phyloP scores from a whole-genome alignment of 2,113 vertebrate species.

The Phoxinus phoxinus region DNA sequence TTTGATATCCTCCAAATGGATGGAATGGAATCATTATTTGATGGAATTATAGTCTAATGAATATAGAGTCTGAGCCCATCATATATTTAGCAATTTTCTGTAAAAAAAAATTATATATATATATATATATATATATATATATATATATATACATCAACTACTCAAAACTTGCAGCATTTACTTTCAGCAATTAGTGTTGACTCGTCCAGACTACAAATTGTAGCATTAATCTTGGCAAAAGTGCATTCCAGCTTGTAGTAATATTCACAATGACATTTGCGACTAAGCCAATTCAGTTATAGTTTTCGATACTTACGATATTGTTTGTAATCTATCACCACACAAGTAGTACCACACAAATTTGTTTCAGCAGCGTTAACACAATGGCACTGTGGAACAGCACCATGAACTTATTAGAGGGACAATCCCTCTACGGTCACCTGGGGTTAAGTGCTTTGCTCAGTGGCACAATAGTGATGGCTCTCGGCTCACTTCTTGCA shows the following conservation, averaged over 20 bases:
- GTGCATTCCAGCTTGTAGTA: background rate
- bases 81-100: background rate
- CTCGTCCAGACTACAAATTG: background rate
- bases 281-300: background rate
- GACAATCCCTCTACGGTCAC: constrained; percentile 17
- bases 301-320: background rate
- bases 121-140: no score
- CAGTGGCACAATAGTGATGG: background rate
- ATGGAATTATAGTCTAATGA: background rate
- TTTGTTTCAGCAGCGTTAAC: background rate
- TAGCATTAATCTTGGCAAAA: background rate
- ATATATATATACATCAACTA: background rate
- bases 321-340: background rate
- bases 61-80: background rate
- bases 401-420: constrained; percentile 22
- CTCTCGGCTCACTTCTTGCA: background rate
- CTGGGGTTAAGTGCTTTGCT: constrained; percentile 5
- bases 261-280: background rate
- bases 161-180: background rate
- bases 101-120: background rate
- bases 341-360: background rate
- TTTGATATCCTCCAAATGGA: background rate
- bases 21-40: background rate
- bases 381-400: background rate
- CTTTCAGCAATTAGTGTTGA: background rate